Evolutionary conservation across 2,888 invertebrate species (phyloP).

Genomic region (Aleiodes alternator): DNA sequence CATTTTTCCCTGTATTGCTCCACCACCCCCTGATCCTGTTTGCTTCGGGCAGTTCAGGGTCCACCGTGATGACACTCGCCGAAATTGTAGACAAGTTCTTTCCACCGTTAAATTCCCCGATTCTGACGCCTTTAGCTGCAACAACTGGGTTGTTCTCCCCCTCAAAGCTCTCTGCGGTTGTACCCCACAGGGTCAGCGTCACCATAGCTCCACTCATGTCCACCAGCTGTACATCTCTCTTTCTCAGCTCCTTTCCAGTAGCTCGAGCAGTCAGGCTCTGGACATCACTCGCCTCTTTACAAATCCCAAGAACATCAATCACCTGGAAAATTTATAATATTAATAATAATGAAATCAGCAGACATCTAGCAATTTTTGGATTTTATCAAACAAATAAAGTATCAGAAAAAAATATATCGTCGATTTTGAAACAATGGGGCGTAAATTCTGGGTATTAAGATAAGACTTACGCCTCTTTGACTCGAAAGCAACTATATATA

Average conservation of each 20-base stretch:
- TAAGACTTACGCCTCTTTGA: too few relatives aligned
- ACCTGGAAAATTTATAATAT: background rate
- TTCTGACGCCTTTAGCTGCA: constrained; percentile 88
- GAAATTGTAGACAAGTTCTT: constrained; percentile 81
- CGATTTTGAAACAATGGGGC: too few relatives aligned
- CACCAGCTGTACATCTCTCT: constrained; percentile 91
- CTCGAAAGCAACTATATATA: too few relatives aligned
- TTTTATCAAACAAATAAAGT: too few relatives aligned
- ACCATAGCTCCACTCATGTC: constrained; percentile 89
- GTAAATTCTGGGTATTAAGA: too few relatives aligned
- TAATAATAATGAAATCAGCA: too few relatives aligned
- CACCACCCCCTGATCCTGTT: constrained; percentile 94
- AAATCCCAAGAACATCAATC: constrained; percentile 91
- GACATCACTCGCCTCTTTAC: constrained; percentile 82
- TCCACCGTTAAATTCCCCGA: constrained; percentile 92
- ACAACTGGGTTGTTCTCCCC: constrained; percentile 87
- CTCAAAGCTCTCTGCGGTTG: constrained; percentile 90
- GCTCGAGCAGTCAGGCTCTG: constrained; percentile 83
- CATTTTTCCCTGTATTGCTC: constrained; percentile 84
- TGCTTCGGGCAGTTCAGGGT: constrained; percentile 93
- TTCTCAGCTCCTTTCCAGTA: constrained; percentile 89
- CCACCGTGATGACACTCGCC: constrained; percentile 83
- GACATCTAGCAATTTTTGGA: too few relatives aligned
- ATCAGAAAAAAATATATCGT: too few relatives aligned
- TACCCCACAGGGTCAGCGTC: constrained; percentile 93